Percentiles rank a stretch among this genome's conserved stretches.
phyloP scores from a whole-genome alignment of 1,140 invertebrate genomes.

The Delia radicum region DNA sequence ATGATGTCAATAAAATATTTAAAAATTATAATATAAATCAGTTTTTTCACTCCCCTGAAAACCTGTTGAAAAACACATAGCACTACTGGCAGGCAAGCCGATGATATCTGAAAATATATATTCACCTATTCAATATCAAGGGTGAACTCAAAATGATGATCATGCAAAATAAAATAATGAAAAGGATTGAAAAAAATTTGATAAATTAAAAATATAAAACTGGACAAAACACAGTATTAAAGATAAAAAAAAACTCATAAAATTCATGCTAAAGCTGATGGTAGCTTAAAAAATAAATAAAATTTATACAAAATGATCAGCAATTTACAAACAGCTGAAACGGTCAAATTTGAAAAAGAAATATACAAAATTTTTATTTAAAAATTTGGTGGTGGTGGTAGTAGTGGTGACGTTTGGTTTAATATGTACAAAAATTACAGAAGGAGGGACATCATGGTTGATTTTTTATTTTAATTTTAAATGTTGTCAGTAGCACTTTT shows the following conservation, averaged over 20 bases:
- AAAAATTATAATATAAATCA: no score
- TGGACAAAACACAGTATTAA: background rate
- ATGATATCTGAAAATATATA: no score
- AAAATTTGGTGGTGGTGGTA: background rate
- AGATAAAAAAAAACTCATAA: background rate
- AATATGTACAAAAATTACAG: constrained; percentile 22
- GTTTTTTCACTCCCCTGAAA: no score
- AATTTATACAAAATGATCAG: background rate
- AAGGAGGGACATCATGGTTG: constrained; percentile 49
- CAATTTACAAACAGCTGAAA: constrained; percentile 1
- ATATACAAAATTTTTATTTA: background rate
- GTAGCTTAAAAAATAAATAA: background rate
- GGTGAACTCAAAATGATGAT: background rate
- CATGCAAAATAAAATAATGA: background rate
- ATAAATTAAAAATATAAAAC: background rate
- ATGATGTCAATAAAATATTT: no score
- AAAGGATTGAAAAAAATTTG: background rate
- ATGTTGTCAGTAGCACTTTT: background rate
- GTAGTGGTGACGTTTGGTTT: background rate
- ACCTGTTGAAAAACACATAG: no score
- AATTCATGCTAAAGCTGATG: background rate
- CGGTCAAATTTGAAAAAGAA: background rate
- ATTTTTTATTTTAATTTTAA: background rate
- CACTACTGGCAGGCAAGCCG: no score
- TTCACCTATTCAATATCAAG: no score